Conservation (phyloP, 2,888 invertebrate species). For the Rhogogaster chlorosoma region DNA sequence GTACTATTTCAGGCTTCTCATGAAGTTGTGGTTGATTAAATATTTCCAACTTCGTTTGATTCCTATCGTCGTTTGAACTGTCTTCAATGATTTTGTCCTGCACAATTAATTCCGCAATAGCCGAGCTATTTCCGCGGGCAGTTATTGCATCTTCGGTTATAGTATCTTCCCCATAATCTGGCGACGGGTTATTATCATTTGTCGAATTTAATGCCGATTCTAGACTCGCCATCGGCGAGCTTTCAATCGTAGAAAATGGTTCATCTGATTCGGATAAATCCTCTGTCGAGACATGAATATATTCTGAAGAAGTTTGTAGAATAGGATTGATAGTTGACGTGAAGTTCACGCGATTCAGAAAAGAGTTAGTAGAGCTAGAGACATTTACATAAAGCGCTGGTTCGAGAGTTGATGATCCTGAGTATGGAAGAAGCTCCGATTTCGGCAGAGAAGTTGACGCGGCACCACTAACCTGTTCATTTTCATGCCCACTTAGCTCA, state of each 20-base stretch:
- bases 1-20: background rate
- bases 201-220: background rate
- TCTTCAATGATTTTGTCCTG: background rate
- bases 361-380: conserved; percentile 58
- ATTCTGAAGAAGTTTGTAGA: conserved; percentile 48
- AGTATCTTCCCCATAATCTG: background rate
- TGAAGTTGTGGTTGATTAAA: background rate
- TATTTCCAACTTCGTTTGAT: background rate
- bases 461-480: conserved; percentile 55
- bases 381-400: conserved; percentile 49
- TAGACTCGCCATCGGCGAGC: background rate
- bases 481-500: conserved; percentile 55
- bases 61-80: background rate
- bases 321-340: conserved; percentile 54
- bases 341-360: conserved; percentile 56
- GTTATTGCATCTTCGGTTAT: background rate
- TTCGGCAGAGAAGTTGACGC: background rate
- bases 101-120: background rate
- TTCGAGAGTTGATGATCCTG: conserved; percentile 34
- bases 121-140: background rate
- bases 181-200: background rate
- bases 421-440: background rate
- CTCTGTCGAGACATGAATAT: background rate
- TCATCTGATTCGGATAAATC: background rate
- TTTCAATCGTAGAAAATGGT: background rate